phyloP scores from a whole-genome alignment of 2,888 invertebrate species.

The Nephrotoma guestfalica region DNA sequence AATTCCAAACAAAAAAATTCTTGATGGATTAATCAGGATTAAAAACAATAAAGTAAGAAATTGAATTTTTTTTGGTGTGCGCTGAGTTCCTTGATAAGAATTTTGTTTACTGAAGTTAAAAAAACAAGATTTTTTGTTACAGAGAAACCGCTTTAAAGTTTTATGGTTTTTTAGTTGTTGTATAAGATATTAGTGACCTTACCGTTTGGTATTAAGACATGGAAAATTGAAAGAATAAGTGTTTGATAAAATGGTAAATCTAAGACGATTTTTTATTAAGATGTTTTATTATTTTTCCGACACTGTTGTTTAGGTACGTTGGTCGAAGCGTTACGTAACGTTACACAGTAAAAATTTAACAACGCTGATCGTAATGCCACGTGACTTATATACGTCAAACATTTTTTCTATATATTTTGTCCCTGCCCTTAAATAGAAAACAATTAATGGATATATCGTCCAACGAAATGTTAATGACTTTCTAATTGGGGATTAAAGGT shows the following conservation, averaged over 20 bases:
- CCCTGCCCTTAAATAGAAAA: neutral
- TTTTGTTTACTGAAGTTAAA: neutral
- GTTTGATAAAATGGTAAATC: neutral
- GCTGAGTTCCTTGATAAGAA: neutral
- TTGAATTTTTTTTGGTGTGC: neutral
- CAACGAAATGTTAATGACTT: neutral
- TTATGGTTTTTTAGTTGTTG: neutral
- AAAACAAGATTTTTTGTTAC: neutral
- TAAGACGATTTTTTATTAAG: neutral
- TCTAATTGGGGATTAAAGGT: neutral
- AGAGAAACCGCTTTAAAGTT: neutral
- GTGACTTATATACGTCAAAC: neutral
- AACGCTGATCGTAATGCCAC: neutral
- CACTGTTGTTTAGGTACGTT: neutral
- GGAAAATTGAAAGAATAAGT: neutral
- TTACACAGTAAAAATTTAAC: neutral
- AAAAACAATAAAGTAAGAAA: neutral
- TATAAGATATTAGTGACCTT: neutral
- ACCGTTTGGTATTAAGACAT: neutral
- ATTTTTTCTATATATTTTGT: neutral
- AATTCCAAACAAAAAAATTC: neutral
- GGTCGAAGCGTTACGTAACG: too few relatives aligned
- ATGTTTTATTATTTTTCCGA: neutral
- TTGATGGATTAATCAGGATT: neutral
- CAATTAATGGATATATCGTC: neutral